Conservation (phyloP, 2,113 vertebrate genomes). For the Heteronetta atricapilla region DNA sequence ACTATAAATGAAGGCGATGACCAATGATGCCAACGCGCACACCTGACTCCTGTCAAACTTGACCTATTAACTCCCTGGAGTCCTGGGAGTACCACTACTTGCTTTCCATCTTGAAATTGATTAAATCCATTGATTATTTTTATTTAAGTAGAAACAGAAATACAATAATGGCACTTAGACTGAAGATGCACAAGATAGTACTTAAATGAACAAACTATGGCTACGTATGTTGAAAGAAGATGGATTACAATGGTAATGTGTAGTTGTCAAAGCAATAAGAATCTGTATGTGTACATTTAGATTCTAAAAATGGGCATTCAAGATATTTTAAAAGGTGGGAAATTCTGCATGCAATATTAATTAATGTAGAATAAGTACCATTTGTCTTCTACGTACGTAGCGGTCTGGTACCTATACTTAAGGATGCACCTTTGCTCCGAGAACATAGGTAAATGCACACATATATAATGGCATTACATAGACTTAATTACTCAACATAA, state of each 20-base stretch:
- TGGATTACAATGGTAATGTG: background rate
- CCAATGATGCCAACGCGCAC: background rate
- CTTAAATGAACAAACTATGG: background rate
- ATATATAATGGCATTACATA: background rate
- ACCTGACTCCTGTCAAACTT: background rate
- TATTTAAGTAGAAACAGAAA: background rate
- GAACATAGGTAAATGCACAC: background rate
- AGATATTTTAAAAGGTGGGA: constrained; percentile 15
- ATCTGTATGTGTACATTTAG: background rate
- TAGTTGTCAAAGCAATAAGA: constrained; percentile 12
- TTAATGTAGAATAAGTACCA: constrained; percentile 49
- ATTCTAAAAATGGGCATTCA: background rate
- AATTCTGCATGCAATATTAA: constrained; percentile 24
- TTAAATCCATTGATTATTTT: background rate
- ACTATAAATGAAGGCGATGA: background rate
- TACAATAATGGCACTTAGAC: background rate
- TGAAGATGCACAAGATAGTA: background rate
- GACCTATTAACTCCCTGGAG: background rate
- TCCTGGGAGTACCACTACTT: background rate
- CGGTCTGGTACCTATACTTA: background rate
- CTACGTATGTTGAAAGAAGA: background rate
- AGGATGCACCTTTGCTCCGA: background rate
- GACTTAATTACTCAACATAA: background rate
- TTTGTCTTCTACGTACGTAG: background rate
- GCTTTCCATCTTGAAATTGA: background rate